A percentile compares a stretch with the other conserved stretches of the same genome.
phyloP scores from a whole-genome alignment of 2,797 vertebrate species.

The Enteromius afrohamiltoni region DNA sequence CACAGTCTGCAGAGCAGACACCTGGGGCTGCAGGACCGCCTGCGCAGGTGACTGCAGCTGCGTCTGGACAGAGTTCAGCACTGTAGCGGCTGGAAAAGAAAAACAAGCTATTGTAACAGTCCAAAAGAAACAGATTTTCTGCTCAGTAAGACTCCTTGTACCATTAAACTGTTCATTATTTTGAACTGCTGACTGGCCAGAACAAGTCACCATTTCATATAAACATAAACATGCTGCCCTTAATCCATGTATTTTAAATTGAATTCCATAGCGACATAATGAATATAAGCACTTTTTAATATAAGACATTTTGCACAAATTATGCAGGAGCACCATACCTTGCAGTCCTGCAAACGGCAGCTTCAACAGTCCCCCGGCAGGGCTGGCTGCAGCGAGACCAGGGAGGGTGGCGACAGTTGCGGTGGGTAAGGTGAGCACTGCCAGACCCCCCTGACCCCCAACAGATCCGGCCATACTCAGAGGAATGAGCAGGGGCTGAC shows the following conservation, averaged over 20 bases:
- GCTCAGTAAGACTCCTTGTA: not conserved
- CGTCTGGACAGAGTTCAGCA: conserved; percentile 86
- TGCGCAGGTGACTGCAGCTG: conserved; percentile 79
- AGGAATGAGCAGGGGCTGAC: conserved; percentile 96
- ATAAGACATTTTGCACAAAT: not conserved
- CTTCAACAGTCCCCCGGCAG: conserved; percentile 89
- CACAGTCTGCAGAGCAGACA: conserved; percentile 76
- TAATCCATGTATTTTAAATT: not conserved
- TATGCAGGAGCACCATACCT: conserved; percentile 76
- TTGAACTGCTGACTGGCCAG: not conserved
- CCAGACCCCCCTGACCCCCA: conserved; percentile 90
- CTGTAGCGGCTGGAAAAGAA: conserved; percentile 81
- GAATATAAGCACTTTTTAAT: not conserved
- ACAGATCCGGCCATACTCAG: conserved; percentile 93
- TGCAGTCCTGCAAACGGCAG: conserved; percentile 88
- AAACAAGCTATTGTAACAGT: not conserved
- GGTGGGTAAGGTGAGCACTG: conserved; percentile 92
- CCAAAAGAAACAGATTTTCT: not conserved
- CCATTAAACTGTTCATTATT: not conserved
- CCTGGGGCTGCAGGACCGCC: conserved; percentile 78
- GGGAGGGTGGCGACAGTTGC: conserved; percentile 90
- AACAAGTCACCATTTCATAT: not conserved
- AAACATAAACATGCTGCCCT: not conserved
- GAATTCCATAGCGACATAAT: not conserved
- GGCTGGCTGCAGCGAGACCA: conserved; percentile 83